Evolutionary conservation across 2,888 invertebrate species (phyloP).

Genomic region (Temnothorax unifasciatus): DNA sequence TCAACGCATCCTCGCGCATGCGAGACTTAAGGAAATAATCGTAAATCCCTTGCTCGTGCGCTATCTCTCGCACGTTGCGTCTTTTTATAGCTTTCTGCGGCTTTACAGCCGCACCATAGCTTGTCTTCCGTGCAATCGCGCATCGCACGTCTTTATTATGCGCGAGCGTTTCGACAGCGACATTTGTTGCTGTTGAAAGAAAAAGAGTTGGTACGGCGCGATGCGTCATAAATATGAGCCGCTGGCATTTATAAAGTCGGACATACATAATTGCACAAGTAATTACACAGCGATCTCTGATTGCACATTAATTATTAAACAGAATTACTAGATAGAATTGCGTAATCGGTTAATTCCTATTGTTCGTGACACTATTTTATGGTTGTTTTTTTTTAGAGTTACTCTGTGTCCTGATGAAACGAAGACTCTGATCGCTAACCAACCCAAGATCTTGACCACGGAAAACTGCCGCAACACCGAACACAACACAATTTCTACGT

Average conservation of each 20-base stretch:
- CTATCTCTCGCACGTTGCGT: neutral
- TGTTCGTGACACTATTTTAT: neutral
- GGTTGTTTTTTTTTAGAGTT: constrained; percentile 87
- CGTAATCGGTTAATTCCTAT: neutral
- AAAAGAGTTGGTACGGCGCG: neutral
- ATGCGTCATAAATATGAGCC: neutral
- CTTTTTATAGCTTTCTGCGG: neutral
- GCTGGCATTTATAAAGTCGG: neutral
- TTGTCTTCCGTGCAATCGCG: neutral
- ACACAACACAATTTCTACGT: constrained; percentile 80
- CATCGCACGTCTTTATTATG: neutral
- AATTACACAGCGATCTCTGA: neutral
- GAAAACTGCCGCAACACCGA: constrained; percentile 79
- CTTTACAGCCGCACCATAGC: neutral
- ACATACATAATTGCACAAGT: neutral
- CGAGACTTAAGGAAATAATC: constrained; percentile 7
- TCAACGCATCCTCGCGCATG: neutral
- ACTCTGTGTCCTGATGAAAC: constrained; percentile 90
- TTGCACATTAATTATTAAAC: neutral
- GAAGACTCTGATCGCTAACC: constrained; percentile 90
- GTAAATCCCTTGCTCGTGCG: neutral
- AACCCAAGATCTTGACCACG: constrained; percentile 86
- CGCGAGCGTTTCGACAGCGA: neutral
- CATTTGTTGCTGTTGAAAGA: neutral
- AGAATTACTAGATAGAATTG: neutral